Conservation (phyloP, 2,797 vertebrate species). For the Poecilia wingei region DNA sequence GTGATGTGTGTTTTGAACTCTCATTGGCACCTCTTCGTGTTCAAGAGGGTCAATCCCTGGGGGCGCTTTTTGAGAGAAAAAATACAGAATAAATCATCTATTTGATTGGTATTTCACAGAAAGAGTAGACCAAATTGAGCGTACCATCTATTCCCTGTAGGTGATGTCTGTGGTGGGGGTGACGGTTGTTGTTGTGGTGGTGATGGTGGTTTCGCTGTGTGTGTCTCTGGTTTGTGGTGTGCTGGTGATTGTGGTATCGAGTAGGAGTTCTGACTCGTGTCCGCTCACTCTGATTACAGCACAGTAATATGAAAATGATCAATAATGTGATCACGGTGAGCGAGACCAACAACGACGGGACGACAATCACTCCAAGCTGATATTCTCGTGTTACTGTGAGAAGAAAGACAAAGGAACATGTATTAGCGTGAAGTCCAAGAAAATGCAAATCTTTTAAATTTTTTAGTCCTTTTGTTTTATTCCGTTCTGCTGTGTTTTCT, state of each 20-base stretch:
- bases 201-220: neutral
- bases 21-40: slow-evolving; percentile 76
- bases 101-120: neutral
- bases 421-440: neutral
- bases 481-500: neutral
- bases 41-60: slow-evolving; percentile 77
- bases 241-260: neutral
- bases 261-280: neutral
- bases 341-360: slow-evolving; percentile 84
- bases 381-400: slow-evolving; percentile 60
- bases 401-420: neutral
- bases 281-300: neutral
- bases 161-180: slow-evolving; percentile 33
- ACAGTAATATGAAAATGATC: slow-evolving; percentile 66
- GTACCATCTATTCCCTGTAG: slow-evolving; percentile 80
- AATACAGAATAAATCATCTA: neutral
- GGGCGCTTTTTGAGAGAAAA: slow-evolving; percentile 63
- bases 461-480: neutral
- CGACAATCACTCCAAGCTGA: slow-evolving; percentile 85
- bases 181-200: neutral
- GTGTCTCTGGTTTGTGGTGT: slow-evolving; percentile 25
- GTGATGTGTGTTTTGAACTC: slow-evolving; percentile 39
- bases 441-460: neutral
- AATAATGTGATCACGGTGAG: slow-evolving; percentile 74
- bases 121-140: neutral